Conservation (phyloP, 2,888 invertebrate genomes). For the Gerris lacustris region DNA sequence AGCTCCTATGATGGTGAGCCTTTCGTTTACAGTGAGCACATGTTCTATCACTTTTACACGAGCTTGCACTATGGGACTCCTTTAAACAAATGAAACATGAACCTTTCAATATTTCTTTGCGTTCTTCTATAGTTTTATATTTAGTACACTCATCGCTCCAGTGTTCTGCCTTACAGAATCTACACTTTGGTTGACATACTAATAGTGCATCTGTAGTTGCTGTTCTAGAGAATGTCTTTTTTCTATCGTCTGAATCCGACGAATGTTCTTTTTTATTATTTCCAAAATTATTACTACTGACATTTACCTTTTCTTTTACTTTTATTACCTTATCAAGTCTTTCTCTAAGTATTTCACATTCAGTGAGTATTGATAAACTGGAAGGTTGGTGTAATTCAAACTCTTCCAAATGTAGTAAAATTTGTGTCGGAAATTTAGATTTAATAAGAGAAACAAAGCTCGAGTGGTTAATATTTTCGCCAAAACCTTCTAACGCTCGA, state of each 20-base stretch:
- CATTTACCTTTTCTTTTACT: constrained; percentile 1
- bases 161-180: background rate
- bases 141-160: background rate
- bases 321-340: background rate
- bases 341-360: background rate
- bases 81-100: background rate
- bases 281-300: background rate
- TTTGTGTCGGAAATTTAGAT: background rate
- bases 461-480: background rate
- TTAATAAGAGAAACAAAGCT: background rate
- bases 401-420: background rate
- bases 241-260: background rate
- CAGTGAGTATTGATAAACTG: background rate
- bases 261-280: background rate
- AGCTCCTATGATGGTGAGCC: background rate
- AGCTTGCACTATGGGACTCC: background rate
- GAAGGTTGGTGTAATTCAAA: background rate
- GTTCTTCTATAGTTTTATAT: background rate
- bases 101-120: background rate
- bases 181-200: background rate
- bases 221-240: background rate
- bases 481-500: background rate
- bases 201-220: background rate
- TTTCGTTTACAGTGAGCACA: background rate
- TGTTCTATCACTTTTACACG: background rate